phyloP scores from a whole-genome alignment of 2,113 vertebrate genomes.

The Nothobranchius furzeri region DNA sequence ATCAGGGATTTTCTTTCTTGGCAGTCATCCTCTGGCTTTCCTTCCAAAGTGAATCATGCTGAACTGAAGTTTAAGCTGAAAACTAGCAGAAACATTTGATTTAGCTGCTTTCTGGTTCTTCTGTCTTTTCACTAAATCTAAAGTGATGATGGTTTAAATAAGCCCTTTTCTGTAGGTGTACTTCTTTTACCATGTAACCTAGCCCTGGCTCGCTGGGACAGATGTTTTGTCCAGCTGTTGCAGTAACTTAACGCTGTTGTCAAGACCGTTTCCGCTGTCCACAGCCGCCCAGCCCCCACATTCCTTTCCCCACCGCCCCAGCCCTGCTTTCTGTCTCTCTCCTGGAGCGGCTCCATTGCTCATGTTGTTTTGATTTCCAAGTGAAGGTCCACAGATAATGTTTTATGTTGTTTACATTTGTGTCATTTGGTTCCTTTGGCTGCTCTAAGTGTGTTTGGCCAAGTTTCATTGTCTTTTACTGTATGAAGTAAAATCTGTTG shows the following conservation, averaged over 20 bases:
- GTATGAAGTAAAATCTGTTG: conserved; percentile 42
- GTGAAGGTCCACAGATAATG: conserved; percentile 17
- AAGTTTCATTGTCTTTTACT: conserved; percentile 9
- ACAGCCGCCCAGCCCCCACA: conserved; percentile 34
- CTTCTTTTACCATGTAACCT: conserved; percentile 2
- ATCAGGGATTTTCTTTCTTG: conserved; percentile 42
- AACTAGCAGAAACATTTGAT: background rate
- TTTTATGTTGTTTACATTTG: conserved; percentile 53
- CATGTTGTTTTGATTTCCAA: conserved; percentile 19
- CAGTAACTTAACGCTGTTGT: conserved; percentile 55
- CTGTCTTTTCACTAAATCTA: background rate
- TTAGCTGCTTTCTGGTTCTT: background rate
- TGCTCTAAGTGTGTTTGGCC: conserved; percentile 38
- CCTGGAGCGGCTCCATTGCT: conserved; percentile 5
- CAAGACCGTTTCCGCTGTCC: conserved; percentile 31
- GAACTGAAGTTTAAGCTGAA: conserved; percentile 17
- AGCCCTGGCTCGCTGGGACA: conserved; percentile 17
- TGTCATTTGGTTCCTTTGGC: conserved; percentile 27
- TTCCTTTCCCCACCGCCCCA: conserved; percentile 53
- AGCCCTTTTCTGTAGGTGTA: background rate
- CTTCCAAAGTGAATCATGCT: conserved; percentile 35
- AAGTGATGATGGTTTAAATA: background rate
- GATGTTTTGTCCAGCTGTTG: conserved; percentile 68
- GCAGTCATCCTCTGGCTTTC: conserved; percentile 24
- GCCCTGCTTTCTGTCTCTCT: conserved; percentile 36